phyloP scores from a whole-genome alignment of 2,797 vertebrate genomes.

The Gouania willdenowi region DNA sequence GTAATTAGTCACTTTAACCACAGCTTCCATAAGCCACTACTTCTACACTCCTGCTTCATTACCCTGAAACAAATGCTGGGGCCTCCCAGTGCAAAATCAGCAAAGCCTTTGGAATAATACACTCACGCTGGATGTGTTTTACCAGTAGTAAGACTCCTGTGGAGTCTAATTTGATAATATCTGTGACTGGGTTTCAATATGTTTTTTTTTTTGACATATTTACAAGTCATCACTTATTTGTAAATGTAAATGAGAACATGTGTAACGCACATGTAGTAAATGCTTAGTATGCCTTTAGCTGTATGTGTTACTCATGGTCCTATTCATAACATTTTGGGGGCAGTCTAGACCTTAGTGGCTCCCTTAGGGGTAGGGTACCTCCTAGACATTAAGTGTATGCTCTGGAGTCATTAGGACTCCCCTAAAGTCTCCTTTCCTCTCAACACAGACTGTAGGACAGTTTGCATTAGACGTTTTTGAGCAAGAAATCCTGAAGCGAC shows the following conservation, averaged over 20 bases:
- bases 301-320: slow-evolving; percentile 29
- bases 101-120: slow-evolving; percentile 45
- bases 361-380: slow-evolving; percentile 47
- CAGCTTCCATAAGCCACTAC: slow-evolving; percentile 72
- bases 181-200: slow-evolving; percentile 36
- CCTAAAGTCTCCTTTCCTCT: slow-evolving; percentile 26
- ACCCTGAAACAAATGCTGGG: slow-evolving; percentile 73
- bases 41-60: slow-evolving; percentile 76
- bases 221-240: slow-evolving; percentile 49
- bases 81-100: slow-evolving; percentile 59
- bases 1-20: slow-evolving; percentile 82
- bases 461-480: slow-evolving; percentile 31
- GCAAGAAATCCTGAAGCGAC: slow-evolving; percentile 49
- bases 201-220: slow-evolving; percentile 42
- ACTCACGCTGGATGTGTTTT: slow-evolving; percentile 24
- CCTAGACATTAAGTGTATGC: slow-evolving; percentile 43
- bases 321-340: slow-evolving; percentile 35
- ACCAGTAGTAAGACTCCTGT: slow-evolving; percentile 27
- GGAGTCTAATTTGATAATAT: slow-evolving; percentile 40
- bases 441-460: slow-evolving; percentile 34
- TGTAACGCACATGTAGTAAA: slow-evolving; percentile 6
- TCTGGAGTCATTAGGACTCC: slow-evolving; percentile 44
- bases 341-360: slow-evolving; percentile 39
- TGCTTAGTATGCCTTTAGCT: slow-evolving; percentile 17
- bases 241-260: slow-evolving; percentile 27